Base-by-base conservation (phyloP, 1,140 invertebrate species). In the Drosophila neocordata region DNA sequence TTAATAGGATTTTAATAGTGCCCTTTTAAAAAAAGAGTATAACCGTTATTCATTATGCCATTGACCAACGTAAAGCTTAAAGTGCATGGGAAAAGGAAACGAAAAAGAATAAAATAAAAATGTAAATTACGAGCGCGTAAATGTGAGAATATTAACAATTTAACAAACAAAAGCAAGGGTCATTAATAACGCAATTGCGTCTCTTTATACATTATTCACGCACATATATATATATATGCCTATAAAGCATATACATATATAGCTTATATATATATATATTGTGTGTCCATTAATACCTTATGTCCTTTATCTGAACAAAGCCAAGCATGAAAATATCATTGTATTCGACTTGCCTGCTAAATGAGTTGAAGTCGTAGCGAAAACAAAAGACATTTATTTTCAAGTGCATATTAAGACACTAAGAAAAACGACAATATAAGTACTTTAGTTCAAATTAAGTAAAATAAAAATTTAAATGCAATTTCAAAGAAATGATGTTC, bases 161-260 rank as follows among this genome's bases (percentile, higher is more conserved):
- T 62, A 52, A 58, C 37, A 67, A 72, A 79, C 70, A 65, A 67
- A 51, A 51, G 55, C 41, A 52, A 52, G 24, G 31, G 20, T 62
- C 73, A 81, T 81, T 73, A 81, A 81, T 81, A 81, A 81, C 74
- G 37, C 44, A 66, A 60, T 58, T 63, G 38, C 69, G 24, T 34
- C 31, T 18, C 52, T 48, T 1, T 41, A 18, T 22, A 60, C 64
- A 74, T 67, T 62, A 67, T 52, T 74, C 70, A 48, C 20, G 11
- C 15, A 31, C 13, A 44, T 34, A 44, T 55, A 52, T 59, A 48
- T 5, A 48, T 2, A 48, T 1, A 20, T 1, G 20, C 62, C n/a
- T n/a, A n/a, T n/a, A n/a, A n/a, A n/a, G n/a, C n/a, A n/a, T n/a
- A 7, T 66, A 55, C 59, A 41, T 48, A 6, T 7, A 31, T 31